These are phyloP conservation scores for Amphimallon solstitiale DNA, from an alignment of 2,888 invertebrate species.

Conservation along the genomic window DNA sequence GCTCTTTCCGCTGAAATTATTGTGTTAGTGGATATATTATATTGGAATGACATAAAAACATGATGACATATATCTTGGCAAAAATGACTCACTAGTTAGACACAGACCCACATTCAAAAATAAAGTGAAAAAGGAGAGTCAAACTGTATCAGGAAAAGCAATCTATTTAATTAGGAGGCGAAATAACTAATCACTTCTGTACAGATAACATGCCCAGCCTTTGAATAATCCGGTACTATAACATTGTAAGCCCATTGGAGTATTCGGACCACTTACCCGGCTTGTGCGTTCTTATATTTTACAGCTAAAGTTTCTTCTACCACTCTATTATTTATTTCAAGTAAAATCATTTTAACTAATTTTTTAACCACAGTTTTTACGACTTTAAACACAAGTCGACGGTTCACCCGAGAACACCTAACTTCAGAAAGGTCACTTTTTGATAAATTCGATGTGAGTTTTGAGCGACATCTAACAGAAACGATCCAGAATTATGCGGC, in stretches of 20 bases:
- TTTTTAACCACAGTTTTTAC: slow-evolving; percentile 42
- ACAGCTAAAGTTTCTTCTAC: slow-evolving; percentile 95
- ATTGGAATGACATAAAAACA: slow-evolving; percentile 35
- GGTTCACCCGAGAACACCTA: slow-evolving; percentile 41
- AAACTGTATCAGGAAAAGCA: background rate
- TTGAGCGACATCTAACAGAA: no score
- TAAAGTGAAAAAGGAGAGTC: background rate
- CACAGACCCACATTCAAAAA: background rate
- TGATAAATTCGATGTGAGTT: no score
- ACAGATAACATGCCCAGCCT: slow-evolving; percentile 41
- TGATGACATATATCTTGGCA: slow-evolving; percentile 35
- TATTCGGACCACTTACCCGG: slow-evolving; percentile 79
- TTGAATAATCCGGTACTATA: slow-evolving; percentile 33
- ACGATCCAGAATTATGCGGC: no score
- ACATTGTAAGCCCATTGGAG: background rate
- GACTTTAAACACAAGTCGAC: slow-evolving; percentile 43
- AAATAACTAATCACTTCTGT: slow-evolving; percentile 12
- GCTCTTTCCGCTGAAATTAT: slow-evolving; percentile 84
- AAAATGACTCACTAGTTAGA: slow-evolving; percentile 33
- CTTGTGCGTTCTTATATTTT: slow-evolving; percentile 95
- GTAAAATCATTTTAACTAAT: slow-evolving; percentile 81
- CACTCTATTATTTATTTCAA: slow-evolving; percentile 99
- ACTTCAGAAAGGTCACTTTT: no score
- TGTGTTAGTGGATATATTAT: background rate
- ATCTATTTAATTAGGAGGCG: background rate